A percentile compares a stretch with the other conserved stretches of the same genome.
These are phyloP conservation scores for Oceanodroma tethys DNA, from an alignment of 2,113 vertebrate genomes.

Conservation along the genomic window DNA sequence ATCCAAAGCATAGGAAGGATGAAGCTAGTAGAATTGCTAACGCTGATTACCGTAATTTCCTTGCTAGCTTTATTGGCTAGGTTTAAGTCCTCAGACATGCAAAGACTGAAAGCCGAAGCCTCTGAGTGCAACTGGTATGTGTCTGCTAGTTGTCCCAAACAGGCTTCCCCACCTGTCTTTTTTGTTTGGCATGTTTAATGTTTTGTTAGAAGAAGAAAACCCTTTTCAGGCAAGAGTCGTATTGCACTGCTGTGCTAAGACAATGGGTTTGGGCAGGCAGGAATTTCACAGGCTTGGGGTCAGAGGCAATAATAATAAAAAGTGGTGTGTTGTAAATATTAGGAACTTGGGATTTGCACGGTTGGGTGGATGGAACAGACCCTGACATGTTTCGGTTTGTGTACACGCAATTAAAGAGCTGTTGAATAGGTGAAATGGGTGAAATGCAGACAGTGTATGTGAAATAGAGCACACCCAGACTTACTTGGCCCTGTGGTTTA, in stretches of 20 bases:
- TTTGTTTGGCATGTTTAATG: not conserved
- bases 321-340: not conserved
- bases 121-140: not conserved
- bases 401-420: not conserved
- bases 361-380: not conserved
- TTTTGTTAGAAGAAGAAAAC: constrained; percentile 11
- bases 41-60: not conserved
- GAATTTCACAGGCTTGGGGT: constrained; percentile 29
- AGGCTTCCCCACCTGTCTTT: constrained; percentile 6
- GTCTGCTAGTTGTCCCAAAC: constrained; percentile 1
- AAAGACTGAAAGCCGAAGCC: not conserved
- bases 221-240: not conserved
- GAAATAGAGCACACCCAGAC: not conserved
- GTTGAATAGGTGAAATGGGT: not conserved
- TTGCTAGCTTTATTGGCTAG: not conserved
- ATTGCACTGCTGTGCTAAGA: not conserved
- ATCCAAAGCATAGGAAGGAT: not conserved
- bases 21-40: not conserved
- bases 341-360: not conserved
- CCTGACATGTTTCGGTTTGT: not conserved
- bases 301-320: constrained; percentile 30
- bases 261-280: constrained; percentile 6
- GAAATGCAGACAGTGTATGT: not conserved
- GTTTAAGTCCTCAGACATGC: not conserved
- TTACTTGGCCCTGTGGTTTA: not conserved